These are phyloP conservation scores for Petrocephalus schoutedeni DNA, from an alignment of 2,797 vertebrate species.

Conservation along the genomic window DNA sequence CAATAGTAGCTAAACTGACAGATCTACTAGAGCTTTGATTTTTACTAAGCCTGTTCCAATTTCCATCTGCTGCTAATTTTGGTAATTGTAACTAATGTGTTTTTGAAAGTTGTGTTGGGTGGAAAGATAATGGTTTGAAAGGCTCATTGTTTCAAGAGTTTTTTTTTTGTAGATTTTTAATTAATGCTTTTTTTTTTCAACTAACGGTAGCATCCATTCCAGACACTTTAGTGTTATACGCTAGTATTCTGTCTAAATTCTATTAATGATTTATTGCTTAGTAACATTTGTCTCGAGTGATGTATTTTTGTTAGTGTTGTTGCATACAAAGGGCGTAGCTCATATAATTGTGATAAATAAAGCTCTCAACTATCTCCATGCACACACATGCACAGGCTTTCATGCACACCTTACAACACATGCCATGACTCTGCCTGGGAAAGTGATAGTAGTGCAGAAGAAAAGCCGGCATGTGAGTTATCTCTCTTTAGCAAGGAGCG, in stretches of 20 bases:
- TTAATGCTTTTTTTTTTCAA: not conserved
- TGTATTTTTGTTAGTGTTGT: not conserved
- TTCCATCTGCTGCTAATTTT: conserved; percentile 17
- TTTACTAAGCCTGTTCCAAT: not conserved
- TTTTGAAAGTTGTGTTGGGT: not conserved
- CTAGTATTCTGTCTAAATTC: not conserved
- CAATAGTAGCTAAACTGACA: not conserved
- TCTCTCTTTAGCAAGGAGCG: conserved; percentile 61
- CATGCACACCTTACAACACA: conserved; percentile 44
- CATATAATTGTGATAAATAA: not conserved
- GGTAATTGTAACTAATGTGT: not conserved
- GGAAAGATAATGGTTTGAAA: conserved; percentile 15
- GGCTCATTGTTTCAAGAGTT: not conserved
- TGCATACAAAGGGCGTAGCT: not conserved
- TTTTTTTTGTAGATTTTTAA: conserved; percentile 10
- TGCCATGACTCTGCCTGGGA: conserved; percentile 55
- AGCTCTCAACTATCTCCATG: conserved; percentile 22
- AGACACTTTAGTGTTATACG: not conserved
- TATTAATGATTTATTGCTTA: conserved; percentile 7
- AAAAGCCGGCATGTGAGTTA: conserved; percentile 61
- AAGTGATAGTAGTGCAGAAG: conserved; percentile 62
- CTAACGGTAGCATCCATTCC: not conserved
- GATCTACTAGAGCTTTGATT: conserved; percentile 17
- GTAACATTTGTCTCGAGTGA: not conserved
- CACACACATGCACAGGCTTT: conserved; percentile 21